A percentile compares a stretch with the other conserved stretches of the same genome.
These are phyloP conservation scores for Callionymus lyra DNA, from an alignment of 2,113 vertebrate genomes.

Conservation along the genomic window DNA sequence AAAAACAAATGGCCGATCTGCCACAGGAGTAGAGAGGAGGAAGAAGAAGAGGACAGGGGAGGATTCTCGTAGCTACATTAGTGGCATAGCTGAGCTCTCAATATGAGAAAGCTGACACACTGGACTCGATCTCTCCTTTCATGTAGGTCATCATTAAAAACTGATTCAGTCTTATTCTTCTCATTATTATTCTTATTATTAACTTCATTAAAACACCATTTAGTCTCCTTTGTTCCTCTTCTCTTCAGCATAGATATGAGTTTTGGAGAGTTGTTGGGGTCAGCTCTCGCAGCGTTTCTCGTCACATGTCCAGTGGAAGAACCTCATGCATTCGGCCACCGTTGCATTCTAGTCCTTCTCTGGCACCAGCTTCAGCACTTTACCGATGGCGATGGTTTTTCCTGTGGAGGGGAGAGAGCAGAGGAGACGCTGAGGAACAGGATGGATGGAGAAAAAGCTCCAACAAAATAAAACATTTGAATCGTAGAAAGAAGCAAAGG, in stretches of 20 bases:
- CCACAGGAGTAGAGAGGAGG: conserved; percentile 26
- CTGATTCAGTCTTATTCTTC: conserved; percentile 63
- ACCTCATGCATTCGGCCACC: conserved; percentile 58
- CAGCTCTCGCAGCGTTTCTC: conserved; percentile 79
- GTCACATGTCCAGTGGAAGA: conserved; percentile 77
- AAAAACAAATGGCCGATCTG: conserved; percentile 50
- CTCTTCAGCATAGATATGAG: conserved; percentile 72
- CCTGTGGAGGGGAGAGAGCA: conserved; percentile 64
- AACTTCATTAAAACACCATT: conserved; percentile 33
- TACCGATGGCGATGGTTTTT: conserved; percentile 98
- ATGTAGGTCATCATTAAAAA: conserved; percentile 65
- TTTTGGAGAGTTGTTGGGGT: conserved; percentile 80
- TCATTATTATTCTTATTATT: conserved; percentile 18
- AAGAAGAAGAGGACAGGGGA: too few relatives aligned
- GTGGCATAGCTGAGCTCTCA: conserved; percentile 99
- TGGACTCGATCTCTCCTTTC: conserved; percentile 73
- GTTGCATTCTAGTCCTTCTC: conserved; percentile 92
- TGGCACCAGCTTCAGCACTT: conserved; percentile 99
- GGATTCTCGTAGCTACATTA: conserved; percentile 75
- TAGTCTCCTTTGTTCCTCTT: conserved; percentile 31
- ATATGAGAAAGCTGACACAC: conserved; percentile 99
- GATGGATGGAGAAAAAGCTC: too few relatives aligned
- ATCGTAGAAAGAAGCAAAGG: too few relatives aligned
- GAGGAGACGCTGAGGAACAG: too few relatives aligned
- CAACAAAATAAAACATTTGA: too few relatives aligned